phyloP scores from a whole-genome alignment of 30 jellyfish, hydroid and myxozoan genomes.

The Pseudorhiza aurosa region DNA sequence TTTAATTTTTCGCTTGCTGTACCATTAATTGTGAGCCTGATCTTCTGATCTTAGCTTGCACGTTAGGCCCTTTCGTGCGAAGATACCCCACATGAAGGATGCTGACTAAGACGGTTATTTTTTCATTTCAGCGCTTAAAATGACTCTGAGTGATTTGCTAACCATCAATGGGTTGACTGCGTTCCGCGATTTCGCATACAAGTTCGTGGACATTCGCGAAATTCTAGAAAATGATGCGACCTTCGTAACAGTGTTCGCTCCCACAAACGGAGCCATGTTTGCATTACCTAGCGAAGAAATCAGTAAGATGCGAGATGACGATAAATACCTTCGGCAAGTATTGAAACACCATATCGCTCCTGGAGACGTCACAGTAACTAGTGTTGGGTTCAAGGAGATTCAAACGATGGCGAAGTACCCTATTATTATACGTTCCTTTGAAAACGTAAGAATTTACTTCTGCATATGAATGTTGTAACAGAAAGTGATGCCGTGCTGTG shows the following conservation, averaged over 20 bases:
- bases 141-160: conserved; percentile 28
- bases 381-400: conserved; percentile 13
- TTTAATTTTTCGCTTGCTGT: too few relatives aligned
- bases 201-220: conserved; percentile 15
- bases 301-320: background rate
- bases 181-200: conserved; percentile 12
- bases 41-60: too few relatives aligned
- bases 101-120: too few relatives aligned
- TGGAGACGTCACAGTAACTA: conserved; percentile 1
- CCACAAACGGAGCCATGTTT: conserved; percentile 45
- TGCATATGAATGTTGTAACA: too few relatives aligned
- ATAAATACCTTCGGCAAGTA: background rate
- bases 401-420: conserved; percentile 34
- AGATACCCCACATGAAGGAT: too few relatives aligned
- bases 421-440: conserved; percentile 41
- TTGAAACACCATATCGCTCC: conserved; percentile 43
- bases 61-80: too few relatives aligned
- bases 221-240: conserved; percentile 20
- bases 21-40: too few relatives aligned
- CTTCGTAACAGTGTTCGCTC: conserved; percentile 41
- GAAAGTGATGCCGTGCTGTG: too few relatives aligned
- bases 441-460: conserved; percentile 35
- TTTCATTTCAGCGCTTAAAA: background rate
- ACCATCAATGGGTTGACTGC: conserved; percentile 9
- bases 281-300: conserved; percentile 16